A percentile compares a stretch with the other conserved stretches of the same genome.
Evolutionary conservation across 2,797 vertebrate species (phyloP).

Genomic region (Scolopax bukidnonensis): DNA sequence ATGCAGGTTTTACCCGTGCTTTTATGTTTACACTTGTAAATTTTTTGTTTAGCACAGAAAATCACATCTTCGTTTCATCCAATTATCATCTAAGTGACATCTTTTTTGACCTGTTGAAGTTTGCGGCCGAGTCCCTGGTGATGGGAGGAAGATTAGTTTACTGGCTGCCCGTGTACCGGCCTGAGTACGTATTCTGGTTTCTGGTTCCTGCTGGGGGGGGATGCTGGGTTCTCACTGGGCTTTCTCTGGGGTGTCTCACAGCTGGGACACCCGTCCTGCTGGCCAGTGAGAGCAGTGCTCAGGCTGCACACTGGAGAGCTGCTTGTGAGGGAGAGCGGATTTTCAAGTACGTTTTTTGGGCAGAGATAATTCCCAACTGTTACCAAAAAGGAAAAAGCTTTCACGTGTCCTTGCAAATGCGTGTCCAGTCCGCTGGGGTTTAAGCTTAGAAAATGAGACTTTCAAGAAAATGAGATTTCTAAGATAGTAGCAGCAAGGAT

Average conservation of each 20-base stretch:
- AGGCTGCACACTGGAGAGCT: neutral
- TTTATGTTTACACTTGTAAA: neutral
- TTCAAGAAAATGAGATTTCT: neutral
- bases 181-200: slow-evolving; percentile 87
- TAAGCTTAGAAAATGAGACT: neutral
- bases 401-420: neutral
- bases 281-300: neutral
- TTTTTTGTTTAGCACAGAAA: slow-evolving; percentile 81
- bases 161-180: slow-evolving; percentile 94
- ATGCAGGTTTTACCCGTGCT: neutral
- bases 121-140: slow-evolving; percentile 88
- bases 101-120: slow-evolving; percentile 93
- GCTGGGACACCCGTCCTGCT: neutral
- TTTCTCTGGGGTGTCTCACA: neutral
- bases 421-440: neutral
- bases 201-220: neutral
- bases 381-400: neutral
- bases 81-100: slow-evolving; percentile 95
- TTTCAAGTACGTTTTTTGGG: neutral
- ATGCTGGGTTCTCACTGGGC: neutral
- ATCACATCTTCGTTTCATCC: slow-evolving; percentile 89
- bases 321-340: neutral
- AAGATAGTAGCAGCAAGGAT: neutral
- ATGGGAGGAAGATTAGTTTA: slow-evolving; percentile 93
- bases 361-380: neutral